A percentile compares a stretch with the other conserved stretches of the same genome.
These are phyloP conservation scores for Leguminivora glycinivorella DNA, from an alignment of 1,140 invertebrate species.

Conservation along the genomic window DNA sequence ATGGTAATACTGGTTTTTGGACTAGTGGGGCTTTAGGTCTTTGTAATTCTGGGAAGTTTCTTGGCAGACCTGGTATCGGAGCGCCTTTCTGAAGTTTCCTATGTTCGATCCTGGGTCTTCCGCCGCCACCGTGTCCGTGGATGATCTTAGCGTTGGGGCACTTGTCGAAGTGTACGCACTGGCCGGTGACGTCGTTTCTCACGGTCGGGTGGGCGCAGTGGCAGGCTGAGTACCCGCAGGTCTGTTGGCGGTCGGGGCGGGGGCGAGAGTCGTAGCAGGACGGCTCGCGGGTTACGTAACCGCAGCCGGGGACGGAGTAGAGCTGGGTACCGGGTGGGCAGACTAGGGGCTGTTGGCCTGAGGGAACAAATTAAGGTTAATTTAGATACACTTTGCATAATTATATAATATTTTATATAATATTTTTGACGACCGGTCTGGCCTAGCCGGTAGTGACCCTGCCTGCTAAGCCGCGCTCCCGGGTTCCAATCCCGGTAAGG, in stretches of 20 bases:
- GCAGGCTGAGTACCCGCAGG: constrained; percentile 22
- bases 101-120: not conserved
- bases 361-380: not conserved
- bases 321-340: constrained; percentile 6
- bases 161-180: constrained; percentile 23
- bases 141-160: constrained; percentile 11
- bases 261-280: constrained; percentile 7
- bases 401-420: too few relatives aligned
- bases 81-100: not conserved
- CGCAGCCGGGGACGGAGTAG: constrained; percentile 9
- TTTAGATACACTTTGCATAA: not conserved
- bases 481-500: too few relatives aligned
- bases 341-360: not conserved
- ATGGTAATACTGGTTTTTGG: not conserved
- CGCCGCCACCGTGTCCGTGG: not conserved
- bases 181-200: not conserved
- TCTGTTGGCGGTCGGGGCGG: not conserved
- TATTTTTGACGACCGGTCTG: too few relatives aligned
- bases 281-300: constrained; percentile 18
- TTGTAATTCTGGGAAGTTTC: not conserved
- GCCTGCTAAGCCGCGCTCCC: too few relatives aligned
- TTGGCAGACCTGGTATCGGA: not conserved
- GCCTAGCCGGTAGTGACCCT: too few relatives aligned
- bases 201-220: constrained; percentile 24
- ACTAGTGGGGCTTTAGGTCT: not conserved